Base-by-base conservation (phyloP, 2,888 invertebrate species). In the Chrysodeixis includens region DNA sequence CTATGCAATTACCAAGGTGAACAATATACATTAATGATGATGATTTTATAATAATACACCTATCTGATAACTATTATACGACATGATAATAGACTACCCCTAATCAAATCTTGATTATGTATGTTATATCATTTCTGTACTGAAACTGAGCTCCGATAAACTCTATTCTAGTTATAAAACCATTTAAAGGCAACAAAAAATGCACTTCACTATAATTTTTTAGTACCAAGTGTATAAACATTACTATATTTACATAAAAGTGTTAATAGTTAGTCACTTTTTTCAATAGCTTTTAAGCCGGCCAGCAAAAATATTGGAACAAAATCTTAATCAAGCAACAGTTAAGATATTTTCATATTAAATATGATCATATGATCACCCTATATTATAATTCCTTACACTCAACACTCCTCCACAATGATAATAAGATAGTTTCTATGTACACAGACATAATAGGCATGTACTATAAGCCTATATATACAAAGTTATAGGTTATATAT, bases 401-500 rank as follows among this genome's bases (percentile, higher is more conserved):
- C 86, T 86, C 83, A 83, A 77, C 78, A 82, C 71, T 80, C 83
- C 83, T 83, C 74, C 68, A 85, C 83, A 83, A 83, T 86, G 83
- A 88, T 85, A 87, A 90, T 91, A 90, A 87, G 87, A 83, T 84
- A 88, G 86, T 87, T 86, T 86, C 84, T 89, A 86, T 87, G 85
- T 86, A 83, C 85, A 84, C 66, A 84, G 79, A 73, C 82, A 76
- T 81, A 82, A 77, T 80, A 84, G 79, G 66, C 72, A 82, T 79
- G 78, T 83, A 82, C 82, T 73, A 55, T 72, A 84, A 74, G 82
- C 85, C 81, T 86, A 85, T 85, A 85, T 86, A 86, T 87, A 90
- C 86, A 88, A 83, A 80, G 82, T 86, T 90, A 88, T 91, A 92
- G 91, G 91, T 91, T 92, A 93, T 90, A 90, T 86, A 78, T 82